Evolutionary conservation across 2,113 vertebrate genomes (phyloP), one percentile per base, ranked within the genome.

Genomic region (Pardalotus punctatus): DNA sequence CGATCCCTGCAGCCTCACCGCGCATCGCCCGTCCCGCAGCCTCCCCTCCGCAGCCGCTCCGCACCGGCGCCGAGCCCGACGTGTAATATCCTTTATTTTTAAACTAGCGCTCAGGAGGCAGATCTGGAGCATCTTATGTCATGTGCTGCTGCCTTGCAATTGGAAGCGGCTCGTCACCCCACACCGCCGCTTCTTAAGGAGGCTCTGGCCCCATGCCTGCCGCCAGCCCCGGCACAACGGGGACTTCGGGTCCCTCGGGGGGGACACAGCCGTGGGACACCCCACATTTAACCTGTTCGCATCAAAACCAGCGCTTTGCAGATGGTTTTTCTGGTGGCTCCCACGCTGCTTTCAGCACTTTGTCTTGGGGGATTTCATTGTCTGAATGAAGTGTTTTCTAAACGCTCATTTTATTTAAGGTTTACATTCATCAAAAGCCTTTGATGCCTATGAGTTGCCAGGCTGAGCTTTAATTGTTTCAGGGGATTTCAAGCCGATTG

Each of bases 151-250:
- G 98, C 96, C 93, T 94, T 29, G 74, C 91, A 91, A 97, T 93
- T 95, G 95, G 97, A 89, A 87, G 94, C 92, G 1, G 95, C 56
- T 64, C 94, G 96, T 99, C 99, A 99, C 98, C 98, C 99, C 99
- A 99, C 98, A 98, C 84, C 64, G 50, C 80, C 61, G 88, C 98
- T 98, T 97, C 96, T 98, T 97, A 98, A 97, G 98, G 98, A 74
- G 91, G 67, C 82, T 25, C 77, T 42, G 58, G 95, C 96, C 56
- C 73, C 58, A 4, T 11, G 40, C 74, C 76, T 35, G 62, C 91
- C 21, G 7, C 23, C 53, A 23, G 24, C 36, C 38, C 0, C 12
- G 78, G 90, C 90, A 88, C 64, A 6, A 14, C 2, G 12, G 7
- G 47, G 93, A 47, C 78, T 56, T 31, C 67, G 70, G 77, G 11